phyloP scores from a whole-genome alignment of 2,888 invertebrate genomes.

The Mesochorus sp. region DNA sequence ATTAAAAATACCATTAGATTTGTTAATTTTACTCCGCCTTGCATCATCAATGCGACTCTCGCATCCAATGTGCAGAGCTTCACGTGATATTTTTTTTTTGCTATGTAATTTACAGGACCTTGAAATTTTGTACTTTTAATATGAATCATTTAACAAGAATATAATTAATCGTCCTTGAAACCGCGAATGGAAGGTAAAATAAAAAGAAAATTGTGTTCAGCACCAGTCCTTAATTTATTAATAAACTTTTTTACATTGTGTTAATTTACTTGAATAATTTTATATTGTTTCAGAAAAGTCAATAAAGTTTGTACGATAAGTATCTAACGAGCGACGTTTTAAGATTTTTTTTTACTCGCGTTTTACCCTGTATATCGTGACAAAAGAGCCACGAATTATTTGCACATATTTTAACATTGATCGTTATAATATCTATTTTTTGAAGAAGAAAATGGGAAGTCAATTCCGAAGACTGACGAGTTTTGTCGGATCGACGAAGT shows the following conservation, averaged over 20 bases:
- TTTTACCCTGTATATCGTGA: background rate
- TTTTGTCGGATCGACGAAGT: background rate
- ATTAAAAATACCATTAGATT: constrained; percentile 86
- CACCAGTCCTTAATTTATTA: too few relatives aligned
- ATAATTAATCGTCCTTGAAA: constrained; percentile 13
- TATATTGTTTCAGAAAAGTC: background rate
- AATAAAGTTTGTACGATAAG: background rate
- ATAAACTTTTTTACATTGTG: background rate
- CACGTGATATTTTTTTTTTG: constrained; percentile 20
- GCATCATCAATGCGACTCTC: constrained; percentile 85
- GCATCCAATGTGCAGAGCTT: constrained; percentile 41
- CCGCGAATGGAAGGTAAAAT: too few relatives aligned
- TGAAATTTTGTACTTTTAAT: background rate
- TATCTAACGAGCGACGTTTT: too few relatives aligned
- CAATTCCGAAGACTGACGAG: constrained; percentile 18
- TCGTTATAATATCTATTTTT: constrained; percentile 21
- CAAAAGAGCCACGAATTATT: background rate
- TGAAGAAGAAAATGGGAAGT: constrained; percentile 24
- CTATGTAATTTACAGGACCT: background rate
- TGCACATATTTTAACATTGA: constrained; percentile 11
- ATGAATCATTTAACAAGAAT: too few relatives aligned
- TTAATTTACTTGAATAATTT: background rate
- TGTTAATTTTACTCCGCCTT: constrained; percentile 88
- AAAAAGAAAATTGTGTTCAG: too few relatives aligned
- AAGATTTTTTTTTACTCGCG: background rate